Evolutionary conservation across 2,888 invertebrate species (phyloP).

Genomic region (Linyphia triangularis): DNA sequence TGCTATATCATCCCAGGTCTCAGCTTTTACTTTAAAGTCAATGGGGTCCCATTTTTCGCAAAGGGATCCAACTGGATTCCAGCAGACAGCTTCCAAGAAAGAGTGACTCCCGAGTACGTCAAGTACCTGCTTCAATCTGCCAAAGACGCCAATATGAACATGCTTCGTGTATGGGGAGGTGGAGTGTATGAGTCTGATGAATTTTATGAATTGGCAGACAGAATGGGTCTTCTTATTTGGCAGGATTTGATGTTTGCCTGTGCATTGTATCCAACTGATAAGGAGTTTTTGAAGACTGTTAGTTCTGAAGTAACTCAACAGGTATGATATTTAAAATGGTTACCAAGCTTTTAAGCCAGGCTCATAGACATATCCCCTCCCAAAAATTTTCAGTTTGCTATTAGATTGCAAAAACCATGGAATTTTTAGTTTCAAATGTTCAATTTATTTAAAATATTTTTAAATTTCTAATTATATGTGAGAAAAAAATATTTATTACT

Average conservation of each 20-base stretch:
- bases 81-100: conserved; percentile 89
- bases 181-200: conserved; percentile 94
- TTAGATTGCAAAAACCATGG: too few species aligned
- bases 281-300: conserved; percentile 87
- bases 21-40: conserved; percentile 92
- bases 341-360: too few species aligned
- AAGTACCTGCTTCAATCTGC: conserved; percentile 85
- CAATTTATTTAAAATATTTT: too few species aligned
- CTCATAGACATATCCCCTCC: too few species aligned
- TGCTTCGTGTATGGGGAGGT: conserved; percentile 99
- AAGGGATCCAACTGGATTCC: conserved; percentile 98
- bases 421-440: too few species aligned
- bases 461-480: too few species aligned
- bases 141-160: conserved; percentile 90
- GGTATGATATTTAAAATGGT: conserved; percentile 82
- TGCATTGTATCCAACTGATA: conserved; percentile 91
- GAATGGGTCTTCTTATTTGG: conserved; percentile 95
- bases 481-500: too few species aligned
- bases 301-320: conserved; percentile 88
- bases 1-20: conserved; percentile 71
- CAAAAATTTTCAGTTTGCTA: too few species aligned
- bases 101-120: conserved; percentile 83
- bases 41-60: conserved; percentile 91
- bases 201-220: conserved; percentile 93
- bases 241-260: conserved; percentile 99